Conservation (phyloP, 1,140 invertebrate genomes). For the Drosophila simulans region DNA sequence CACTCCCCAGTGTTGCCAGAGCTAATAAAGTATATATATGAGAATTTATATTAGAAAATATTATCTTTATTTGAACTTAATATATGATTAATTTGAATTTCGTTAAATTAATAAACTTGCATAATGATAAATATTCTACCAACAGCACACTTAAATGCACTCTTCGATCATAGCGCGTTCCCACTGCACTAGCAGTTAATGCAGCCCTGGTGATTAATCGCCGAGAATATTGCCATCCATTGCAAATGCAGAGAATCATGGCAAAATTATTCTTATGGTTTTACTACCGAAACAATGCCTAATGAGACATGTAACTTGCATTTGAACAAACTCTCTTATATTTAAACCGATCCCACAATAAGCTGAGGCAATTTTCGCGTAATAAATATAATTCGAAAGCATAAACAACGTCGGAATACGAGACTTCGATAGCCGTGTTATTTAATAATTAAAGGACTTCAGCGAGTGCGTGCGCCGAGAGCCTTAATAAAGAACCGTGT, state of each 20-base stretch:
- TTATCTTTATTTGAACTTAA: no score
- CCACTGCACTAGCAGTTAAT: not conserved
- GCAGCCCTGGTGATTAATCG: constrained; percentile 39
- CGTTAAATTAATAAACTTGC: no score
- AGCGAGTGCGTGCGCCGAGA: constrained; percentile 46
- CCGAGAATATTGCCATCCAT: constrained; percentile 36
- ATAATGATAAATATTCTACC: no score
- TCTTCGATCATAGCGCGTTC: not conserved
- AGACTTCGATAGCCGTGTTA: constrained; percentile 55
- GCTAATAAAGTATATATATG: no score
- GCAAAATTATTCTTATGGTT: constrained; percentile 42
- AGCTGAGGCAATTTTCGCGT: constrained; percentile 19
- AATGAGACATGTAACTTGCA: constrained; percentile 48
- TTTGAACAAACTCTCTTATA: constrained; percentile 31
- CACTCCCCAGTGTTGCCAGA: no score
- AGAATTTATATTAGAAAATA: no score
- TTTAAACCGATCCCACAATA: constrained; percentile 5
- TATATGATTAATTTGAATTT: no score
- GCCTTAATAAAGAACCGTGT: not conserved
- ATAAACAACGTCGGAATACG: constrained; percentile 26
- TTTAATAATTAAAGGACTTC: constrained; percentile 59
- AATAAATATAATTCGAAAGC: constrained; percentile 26
- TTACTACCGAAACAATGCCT: constrained; percentile 31
- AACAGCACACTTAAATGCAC: no score
- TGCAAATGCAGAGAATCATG: constrained; percentile 48